Evolutionary conservation across 92 coral and sea anemone genomes (phyloP).

Genomic region (Palythoa caribaeorum): DNA sequence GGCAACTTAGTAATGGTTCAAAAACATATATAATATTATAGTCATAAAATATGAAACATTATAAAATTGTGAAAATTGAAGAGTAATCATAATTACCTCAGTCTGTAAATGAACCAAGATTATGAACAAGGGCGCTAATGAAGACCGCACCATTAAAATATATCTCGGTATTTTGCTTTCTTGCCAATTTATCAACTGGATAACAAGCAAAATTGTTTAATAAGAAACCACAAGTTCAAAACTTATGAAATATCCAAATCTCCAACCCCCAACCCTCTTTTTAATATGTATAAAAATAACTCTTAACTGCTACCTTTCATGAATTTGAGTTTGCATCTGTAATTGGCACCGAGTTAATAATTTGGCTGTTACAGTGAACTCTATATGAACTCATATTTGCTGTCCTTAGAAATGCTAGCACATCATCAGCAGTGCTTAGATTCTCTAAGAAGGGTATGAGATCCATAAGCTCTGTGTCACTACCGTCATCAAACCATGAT

Average conservation of each 20-base stretch:
- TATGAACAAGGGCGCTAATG: too few species aligned
- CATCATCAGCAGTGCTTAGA: constrained; percentile 91
- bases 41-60: too few species aligned
- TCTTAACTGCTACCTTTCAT: constrained; percentile 18
- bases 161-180: too few species aligned
- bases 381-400: constrained; percentile 74
- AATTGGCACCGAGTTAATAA: constrained; percentile 11
- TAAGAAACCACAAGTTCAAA: constrained; percentile 1
- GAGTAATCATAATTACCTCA: too few species aligned
- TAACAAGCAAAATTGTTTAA: constrained; percentile 12
- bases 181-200: too few species aligned
- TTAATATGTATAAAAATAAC: constrained; percentile 37
- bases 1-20: too few species aligned
- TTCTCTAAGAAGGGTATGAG: constrained; percentile 93
- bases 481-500: constrained; percentile 98
- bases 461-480: constrained; percentile 87
- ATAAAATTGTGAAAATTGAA: too few species aligned
- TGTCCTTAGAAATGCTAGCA: constrained; percentile 82
- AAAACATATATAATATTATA: too few species aligned
- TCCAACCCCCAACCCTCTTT: constrained; percentile 9
- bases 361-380: constrained; percentile 45
- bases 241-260: constrained; percentile 28
- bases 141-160: too few species aligned
- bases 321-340: constrained; percentile 51
- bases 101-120: too few species aligned